These are phyloP conservation scores for Shinisaurus crocodilurus DNA, from an alignment of 2,113 vertebrate species.

Conservation along the genomic window DNA sequence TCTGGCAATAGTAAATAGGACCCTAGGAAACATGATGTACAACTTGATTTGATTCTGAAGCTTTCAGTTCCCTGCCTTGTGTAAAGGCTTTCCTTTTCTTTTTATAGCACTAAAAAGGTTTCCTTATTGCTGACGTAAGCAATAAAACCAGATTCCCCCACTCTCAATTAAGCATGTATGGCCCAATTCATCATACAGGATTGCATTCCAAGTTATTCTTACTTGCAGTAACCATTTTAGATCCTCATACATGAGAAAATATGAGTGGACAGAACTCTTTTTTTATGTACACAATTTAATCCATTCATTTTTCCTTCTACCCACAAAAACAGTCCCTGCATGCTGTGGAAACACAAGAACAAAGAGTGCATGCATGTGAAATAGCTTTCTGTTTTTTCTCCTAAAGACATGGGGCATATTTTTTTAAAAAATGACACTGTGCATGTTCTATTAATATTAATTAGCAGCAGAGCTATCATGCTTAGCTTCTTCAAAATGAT, in stretches of 20 bases:
- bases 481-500: conserved; percentile 47
- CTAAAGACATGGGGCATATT: background rate
- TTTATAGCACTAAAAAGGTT: conserved; percentile 26
- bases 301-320: background rate
- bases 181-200: conserved; percentile 18
- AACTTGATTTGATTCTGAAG: conserved; percentile 18
- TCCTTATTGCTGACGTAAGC: conserved; percentile 45
- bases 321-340: background rate
- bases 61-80: background rate
- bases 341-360: background rate
- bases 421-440: background rate
- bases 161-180: conserved; percentile 26
- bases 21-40: background rate
- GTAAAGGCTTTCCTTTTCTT: conserved; percentile 17
- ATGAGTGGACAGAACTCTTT: background rate
- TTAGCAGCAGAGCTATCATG: conserved; percentile 26
- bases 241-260: background rate
- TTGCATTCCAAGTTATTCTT: conserved; percentile 39
- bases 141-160: conserved; percentile 26
- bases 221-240: conserved; percentile 20
- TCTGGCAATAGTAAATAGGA: background rate
- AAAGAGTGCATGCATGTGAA: background rate
- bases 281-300: conserved; percentile 1
- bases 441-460: conserved; percentile 32
- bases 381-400: background rate